Percentiles rank a stretch among this genome's conserved stretches.
phyloP scores from a whole-genome alignment of 1,140 invertebrate species.

The Cryptotermes secundus region DNA sequence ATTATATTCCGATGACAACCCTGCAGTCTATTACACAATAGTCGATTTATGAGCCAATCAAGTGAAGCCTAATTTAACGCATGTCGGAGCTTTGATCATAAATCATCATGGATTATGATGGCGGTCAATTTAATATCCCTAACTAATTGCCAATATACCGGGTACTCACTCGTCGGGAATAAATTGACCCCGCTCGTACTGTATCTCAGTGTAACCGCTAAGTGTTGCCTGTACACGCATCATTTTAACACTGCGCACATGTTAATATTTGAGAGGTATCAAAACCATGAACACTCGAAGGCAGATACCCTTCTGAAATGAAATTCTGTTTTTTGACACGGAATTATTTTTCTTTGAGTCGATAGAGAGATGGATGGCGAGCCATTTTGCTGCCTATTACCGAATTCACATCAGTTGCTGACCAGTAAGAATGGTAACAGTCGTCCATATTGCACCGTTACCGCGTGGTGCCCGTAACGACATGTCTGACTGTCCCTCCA shows the following conservation, averaged over 20 bases:
- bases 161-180: constrained; percentile 24
- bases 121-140: constrained; percentile 36
- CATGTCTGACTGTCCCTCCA: too few relatives aligned
- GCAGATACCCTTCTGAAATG: too few relatives aligned
- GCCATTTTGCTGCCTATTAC: too few relatives aligned
- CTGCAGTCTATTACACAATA: constrained; percentile 32
- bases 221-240: too few relatives aligned
- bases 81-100: constrained; percentile 34
- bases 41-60: constrained; percentile 35
- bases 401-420: too few relatives aligned
- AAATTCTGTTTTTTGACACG: too few relatives aligned
- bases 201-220: background rate
- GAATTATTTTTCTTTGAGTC: too few relatives aligned
- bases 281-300: too few relatives aligned
- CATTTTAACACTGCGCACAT: background rate
- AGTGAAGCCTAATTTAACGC: constrained; percentile 35
- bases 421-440: too few relatives aligned
- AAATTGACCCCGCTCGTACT: background rate
- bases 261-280: background rate
- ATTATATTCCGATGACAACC: constrained; percentile 24
- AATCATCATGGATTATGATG: constrained; percentile 35
- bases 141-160: constrained; percentile 34
- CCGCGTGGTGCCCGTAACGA: too few relatives aligned
- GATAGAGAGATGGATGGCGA: too few relatives aligned
- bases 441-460: too few relatives aligned